phyloP scores from a whole-genome alignment of 1,140 invertebrate genomes.

The Dreissena rostriformis region DNA sequence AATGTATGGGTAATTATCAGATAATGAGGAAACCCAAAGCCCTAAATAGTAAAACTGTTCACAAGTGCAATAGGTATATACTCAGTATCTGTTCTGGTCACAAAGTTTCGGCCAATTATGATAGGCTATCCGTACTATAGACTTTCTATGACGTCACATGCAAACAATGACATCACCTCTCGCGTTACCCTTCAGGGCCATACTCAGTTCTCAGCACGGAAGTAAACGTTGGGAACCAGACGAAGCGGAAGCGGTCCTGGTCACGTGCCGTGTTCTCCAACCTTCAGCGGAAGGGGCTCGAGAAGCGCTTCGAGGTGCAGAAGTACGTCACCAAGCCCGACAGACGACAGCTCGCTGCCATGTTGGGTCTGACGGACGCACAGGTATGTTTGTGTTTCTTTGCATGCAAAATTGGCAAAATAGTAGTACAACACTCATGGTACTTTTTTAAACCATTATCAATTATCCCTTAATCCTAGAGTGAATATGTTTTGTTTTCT shows the following conservation, averaged over 20 bases:
- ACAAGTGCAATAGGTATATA: no score
- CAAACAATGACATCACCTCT: neutral
- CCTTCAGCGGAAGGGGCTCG: slow-evolving; percentile 95
- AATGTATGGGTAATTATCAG: no score
- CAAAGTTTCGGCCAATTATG: neutral
- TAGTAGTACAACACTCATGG: no score
- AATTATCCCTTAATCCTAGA: no score
- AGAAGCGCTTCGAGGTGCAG: slow-evolving; percentile 97
- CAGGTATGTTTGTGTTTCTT: slow-evolving; percentile 81
- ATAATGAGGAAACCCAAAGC: no score
- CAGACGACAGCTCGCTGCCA: slow-evolving; percentile 96
- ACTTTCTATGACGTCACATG: neutral
- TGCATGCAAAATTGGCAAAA: no score
- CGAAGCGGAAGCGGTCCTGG: slow-evolving; percentile 93
- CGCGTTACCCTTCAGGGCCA: slow-evolving; percentile 67
- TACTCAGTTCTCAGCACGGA: slow-evolving; percentile 76
- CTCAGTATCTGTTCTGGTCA: no score
- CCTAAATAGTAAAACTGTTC: no score
- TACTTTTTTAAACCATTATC: no score
- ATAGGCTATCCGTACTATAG: neutral
- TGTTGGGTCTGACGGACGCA: slow-evolving; percentile 95
- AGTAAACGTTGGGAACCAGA: slow-evolving; percentile 70
- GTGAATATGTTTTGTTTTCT: no score
- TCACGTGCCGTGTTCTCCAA: slow-evolving; percentile 96
- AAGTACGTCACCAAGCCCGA: slow-evolving; percentile 99